These are phyloP conservation scores for Cirrhinus molitorella DNA, from an alignment of 2,797 vertebrate species.

Conservation along the genomic window DNA sequence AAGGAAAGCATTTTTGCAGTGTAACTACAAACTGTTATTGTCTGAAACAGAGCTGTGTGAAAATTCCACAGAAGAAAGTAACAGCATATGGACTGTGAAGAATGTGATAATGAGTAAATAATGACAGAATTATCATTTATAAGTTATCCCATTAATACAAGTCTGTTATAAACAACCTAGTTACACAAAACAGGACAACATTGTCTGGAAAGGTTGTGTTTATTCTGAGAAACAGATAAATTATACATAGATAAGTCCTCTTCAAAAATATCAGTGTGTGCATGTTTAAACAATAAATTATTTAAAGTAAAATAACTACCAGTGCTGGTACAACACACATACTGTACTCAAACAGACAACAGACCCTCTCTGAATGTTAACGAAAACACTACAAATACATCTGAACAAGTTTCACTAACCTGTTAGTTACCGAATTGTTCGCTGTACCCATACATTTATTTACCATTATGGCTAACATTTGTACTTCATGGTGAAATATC, in stretches of 20 bases:
- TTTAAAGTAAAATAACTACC: constrained; percentile 85
- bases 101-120: not conserved
- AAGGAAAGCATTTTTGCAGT: too few relatives aligned
- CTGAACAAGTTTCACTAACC: constrained; percentile 44
- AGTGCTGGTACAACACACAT: constrained; percentile 78
- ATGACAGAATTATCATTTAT: not conserved
- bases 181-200: not conserved
- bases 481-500: not conserved
- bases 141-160: not conserved
- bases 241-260: constrained; percentile 66
- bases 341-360: constrained; percentile 73
- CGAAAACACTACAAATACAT: constrained; percentile 55
- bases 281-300: constrained; percentile 79
- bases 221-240: constrained; percentile 68
- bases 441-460: constrained; percentile 35
- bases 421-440: constrained; percentile 45
- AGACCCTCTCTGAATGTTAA: constrained; percentile 67
- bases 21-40: not conserved
- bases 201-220: constrained; percentile 56
- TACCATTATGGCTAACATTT: not conserved
- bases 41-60: not conserved
- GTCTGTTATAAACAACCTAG: not conserved
- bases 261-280: constrained; percentile 81
- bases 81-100: not conserved
- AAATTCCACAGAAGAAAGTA: not conserved